phyloP scores from a whole-genome alignment of 2,888 invertebrate species.

The Xanthia icteritia region DNA sequence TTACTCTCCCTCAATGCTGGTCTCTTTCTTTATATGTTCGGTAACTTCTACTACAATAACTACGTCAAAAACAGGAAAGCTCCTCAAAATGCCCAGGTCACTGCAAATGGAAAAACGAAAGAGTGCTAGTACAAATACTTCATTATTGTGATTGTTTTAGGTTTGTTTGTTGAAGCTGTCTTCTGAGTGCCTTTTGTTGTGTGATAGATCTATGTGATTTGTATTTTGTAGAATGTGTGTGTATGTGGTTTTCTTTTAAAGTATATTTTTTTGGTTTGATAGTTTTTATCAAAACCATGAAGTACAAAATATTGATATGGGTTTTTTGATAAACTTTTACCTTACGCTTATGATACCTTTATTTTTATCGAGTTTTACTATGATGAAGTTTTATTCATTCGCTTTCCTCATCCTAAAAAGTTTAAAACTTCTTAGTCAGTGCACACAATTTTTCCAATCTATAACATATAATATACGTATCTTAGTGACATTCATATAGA shows the following conservation, averaged over 20 bases:
- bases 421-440: conserved; percentile 8
- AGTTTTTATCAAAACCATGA: background rate
- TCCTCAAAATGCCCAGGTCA: conserved; percentile 36
- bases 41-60: conserved; percentile 93
- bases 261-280: background rate
- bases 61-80: conserved; percentile 86
- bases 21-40: conserved; percentile 94
- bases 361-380: background rate
- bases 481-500: conserved; percentile 42
- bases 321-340: background rate
- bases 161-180: conserved; percentile 16
- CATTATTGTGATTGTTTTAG: conserved; percentile 50
- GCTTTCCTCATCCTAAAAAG: background rate
- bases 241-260: conserved; percentile 10
- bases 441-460: conserved; percentile 20
- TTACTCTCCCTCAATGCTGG: conserved; percentile 92
- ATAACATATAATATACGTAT: conserved; percentile 26
- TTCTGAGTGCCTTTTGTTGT: conserved; percentile 29
- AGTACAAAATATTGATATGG: background rate
- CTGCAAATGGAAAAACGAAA: conserved; percentile 77
- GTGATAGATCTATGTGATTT: conserved; percentile 42
- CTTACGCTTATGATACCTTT: background rate
- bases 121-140: conserved; percentile 78
- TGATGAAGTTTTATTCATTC: background rate
- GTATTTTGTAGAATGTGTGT: conserved; percentile 23